phyloP scores from a whole-genome alignment of 2,888 invertebrate genomes.

The Trypoxylon attenuatum region DNA sequence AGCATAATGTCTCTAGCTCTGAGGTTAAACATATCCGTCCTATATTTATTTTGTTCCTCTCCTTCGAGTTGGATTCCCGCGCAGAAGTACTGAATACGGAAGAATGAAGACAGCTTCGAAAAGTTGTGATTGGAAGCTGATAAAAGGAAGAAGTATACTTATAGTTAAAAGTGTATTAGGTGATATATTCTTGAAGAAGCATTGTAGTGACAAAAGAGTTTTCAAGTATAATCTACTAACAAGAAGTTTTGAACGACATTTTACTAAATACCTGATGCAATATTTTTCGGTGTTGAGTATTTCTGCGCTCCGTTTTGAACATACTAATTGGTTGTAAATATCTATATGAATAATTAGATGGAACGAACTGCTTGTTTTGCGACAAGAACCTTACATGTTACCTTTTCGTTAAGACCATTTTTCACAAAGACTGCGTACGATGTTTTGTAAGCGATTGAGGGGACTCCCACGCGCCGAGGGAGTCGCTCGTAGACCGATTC shows the following conservation, averaged over 20 bases:
- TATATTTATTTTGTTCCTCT: slow-evolving; percentile 47
- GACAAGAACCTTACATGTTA: slow-evolving; percentile 10
- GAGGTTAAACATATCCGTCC: slow-evolving; percentile 64
- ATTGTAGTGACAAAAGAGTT: no score
- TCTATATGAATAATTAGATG: slow-evolving; percentile 12
- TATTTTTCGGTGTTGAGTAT: no score
- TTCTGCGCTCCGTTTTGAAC: slow-evolving; percentile 11
- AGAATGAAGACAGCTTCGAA: no score
- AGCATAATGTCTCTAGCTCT: slow-evolving; percentile 50
- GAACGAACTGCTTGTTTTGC: slow-evolving; percentile 14
- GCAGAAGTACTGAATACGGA: slow-evolving; percentile 3
- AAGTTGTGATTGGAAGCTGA: no score
- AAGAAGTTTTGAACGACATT: background rate
- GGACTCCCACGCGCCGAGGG: no score
- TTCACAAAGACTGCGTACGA: slow-evolving; percentile 26
- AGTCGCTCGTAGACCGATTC: no score
- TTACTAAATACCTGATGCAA: no score
- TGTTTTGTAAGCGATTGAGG: slow-evolving; percentile 17
- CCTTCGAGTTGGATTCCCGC: slow-evolving; percentile 25
- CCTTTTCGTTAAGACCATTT: slow-evolving; percentile 15
- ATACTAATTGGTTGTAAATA: slow-evolving; percentile 27
- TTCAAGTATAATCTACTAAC: no score
- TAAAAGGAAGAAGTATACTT: no score
- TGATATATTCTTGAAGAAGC: no score
- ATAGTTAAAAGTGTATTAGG: no score